Evolutionary conservation across 2,113 vertebrate species (phyloP).

Genomic region (Oncorhynchus gorbuscha): DNA sequence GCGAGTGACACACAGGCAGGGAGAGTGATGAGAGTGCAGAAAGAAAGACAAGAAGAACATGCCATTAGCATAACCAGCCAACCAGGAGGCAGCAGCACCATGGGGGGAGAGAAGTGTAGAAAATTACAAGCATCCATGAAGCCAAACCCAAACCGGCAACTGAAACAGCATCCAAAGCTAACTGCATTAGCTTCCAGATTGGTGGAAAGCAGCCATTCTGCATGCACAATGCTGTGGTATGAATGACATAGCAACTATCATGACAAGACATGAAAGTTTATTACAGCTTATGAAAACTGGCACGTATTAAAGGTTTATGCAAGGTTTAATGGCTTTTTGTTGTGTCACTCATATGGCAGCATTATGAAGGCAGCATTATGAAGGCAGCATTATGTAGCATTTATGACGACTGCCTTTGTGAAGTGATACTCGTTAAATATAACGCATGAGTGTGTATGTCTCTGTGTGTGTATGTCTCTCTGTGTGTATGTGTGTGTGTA

Average conservation of each 20-base stretch:
- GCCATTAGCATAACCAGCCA: conserved; percentile 77
- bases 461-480: background rate
- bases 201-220: conserved; percentile 16
- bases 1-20: conserved; percentile 62
- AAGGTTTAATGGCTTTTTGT: background rate
- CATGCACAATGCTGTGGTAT: conserved; percentile 58
- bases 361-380: background rate
- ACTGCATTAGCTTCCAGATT: conserved; percentile 47
- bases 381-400: background rate
- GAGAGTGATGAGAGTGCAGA: conserved; percentile 72
- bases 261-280: conserved; percentile 19
- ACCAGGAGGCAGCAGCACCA: conserved; percentile 67
- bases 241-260: conserved; percentile 73
- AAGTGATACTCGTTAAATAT: background rate
- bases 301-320: background rate
- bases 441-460: background rate
- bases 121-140: conserved; percentile 50
- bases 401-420: background rate
- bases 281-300: background rate
- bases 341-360: background rate
- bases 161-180: conserved; percentile 50
- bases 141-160: conserved; percentile 43
- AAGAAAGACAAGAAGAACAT: conserved; percentile 74
- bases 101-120: conserved; percentile 45
- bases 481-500: background rate